Conservation (phyloP, 2,888 invertebrate species). For the Melanophora roralis region DNA sequence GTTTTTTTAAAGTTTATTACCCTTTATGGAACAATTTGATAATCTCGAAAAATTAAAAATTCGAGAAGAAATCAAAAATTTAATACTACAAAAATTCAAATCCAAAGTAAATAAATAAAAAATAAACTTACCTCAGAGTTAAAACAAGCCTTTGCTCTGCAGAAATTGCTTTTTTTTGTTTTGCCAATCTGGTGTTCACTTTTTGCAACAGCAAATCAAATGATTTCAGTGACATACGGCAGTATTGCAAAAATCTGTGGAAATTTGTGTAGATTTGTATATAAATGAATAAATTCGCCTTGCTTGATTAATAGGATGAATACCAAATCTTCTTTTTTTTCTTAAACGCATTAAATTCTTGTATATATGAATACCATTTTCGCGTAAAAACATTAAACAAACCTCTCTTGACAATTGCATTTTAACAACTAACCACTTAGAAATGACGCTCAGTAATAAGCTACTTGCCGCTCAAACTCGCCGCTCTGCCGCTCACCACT, state of each 20-base stretch:
- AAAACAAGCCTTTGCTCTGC: slow-evolving; percentile 36
- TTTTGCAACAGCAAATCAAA: slow-evolving; percentile 25
- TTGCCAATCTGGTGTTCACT: slow-evolving; percentile 29
- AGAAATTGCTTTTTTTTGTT: slow-evolving; percentile 28
- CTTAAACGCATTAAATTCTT: slow-evolving; percentile 38
- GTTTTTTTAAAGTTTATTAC: slow-evolving; percentile 35
- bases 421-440: slow-evolving; percentile 25
- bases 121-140: slow-evolving; percentile 3
- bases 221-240: slow-evolving; percentile 18
- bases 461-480: neutral
- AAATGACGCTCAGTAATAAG: slow-evolving; percentile 13
- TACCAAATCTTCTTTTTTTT: slow-evolving; percentile 24
- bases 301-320: slow-evolving; percentile 34
- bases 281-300: slow-evolving; percentile 29
- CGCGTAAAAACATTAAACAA: slow-evolving; percentile 24
- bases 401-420: slow-evolving; percentile 32
- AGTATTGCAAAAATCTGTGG: slow-evolving; percentile 27
- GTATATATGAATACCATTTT: slow-evolving; percentile 36
- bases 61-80: slow-evolving; percentile 11
- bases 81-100: slow-evolving; percentile 23
- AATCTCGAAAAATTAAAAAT: slow-evolving; percentile 24
- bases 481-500: neutral
- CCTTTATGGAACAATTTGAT: slow-evolving; percentile 13
- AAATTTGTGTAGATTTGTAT: slow-evolving; percentile 28
- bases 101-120: slow-evolving; percentile 14